These are phyloP conservation scores for Macrostomum lignano DNA, from an alignment of 1,140 invertebrate species.

Conservation along the genomic window DNA sequence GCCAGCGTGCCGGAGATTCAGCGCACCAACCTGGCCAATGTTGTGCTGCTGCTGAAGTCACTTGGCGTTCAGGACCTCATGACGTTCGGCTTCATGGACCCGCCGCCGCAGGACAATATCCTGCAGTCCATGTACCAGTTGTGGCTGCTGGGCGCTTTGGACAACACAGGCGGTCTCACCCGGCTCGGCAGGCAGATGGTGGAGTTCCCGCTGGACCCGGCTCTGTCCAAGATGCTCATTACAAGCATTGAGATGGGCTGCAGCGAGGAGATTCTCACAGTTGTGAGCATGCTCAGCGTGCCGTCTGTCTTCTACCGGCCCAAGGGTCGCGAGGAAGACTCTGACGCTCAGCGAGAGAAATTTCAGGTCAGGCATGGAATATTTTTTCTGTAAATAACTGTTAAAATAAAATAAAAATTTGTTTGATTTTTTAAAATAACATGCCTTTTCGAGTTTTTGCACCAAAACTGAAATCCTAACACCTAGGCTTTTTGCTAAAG, in stretches of 20 bases:
- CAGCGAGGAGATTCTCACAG: conserved; percentile 30
- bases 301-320: conserved; percentile 93
- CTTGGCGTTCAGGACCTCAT: conserved; percentile 77
- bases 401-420: too few species aligned
- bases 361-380: too few species aligned
- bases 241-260: conserved; percentile 37
- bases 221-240: conserved; percentile 92
- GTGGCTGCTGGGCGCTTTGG: conserved; percentile 86
- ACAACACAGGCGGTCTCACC: conserved; percentile 65
- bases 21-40: conserved; percentile 83
- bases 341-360: conserved; percentile 76
- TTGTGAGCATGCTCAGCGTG: conserved; percentile 91
- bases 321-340: conserved; percentile 88
- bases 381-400: too few species aligned
- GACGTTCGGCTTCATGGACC: conserved; percentile 98
- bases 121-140: conserved; percentile 93
- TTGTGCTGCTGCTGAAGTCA: conserved; percentile 78
- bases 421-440: too few species aligned
- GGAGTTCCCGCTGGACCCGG: conserved; percentile 90
- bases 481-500: too few species aligned
- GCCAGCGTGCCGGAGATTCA: conserved; percentile 94
- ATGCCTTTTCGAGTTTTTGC: too few species aligned
- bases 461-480: too few species aligned
- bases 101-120: conserved; percentile 91
- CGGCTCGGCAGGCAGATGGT: conserved; percentile 80